Conservation (phyloP, 2,888 invertebrate species). For the Cabera pusaria region DNA sequence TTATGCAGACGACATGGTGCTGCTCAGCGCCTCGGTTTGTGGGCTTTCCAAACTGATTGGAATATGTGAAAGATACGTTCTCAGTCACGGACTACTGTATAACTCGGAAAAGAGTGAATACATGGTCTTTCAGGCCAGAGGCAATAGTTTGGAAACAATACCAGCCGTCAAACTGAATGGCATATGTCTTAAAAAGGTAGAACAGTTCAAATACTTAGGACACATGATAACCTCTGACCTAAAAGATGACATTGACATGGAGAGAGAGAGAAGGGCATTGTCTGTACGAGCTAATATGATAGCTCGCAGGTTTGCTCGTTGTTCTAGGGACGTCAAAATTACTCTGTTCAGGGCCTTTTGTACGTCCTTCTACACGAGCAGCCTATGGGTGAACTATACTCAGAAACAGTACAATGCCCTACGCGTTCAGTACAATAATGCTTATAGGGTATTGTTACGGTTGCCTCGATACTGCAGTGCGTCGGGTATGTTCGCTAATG, state of each 20-base stretch:
- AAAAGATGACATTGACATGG: conserved; percentile 15
- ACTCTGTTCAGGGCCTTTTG: conserved; percentile 11
- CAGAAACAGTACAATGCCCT: conserved; percentile 6
- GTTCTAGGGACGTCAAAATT: conserved; percentile 5
- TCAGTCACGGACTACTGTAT: conserved; percentile 15
- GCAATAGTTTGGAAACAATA: background rate
- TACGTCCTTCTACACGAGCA: conserved; percentile 11
- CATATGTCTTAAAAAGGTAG: background rate
- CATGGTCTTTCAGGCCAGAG: conserved; percentile 8
- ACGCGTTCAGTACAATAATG: conserved; percentile 20
- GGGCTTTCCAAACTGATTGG: conserved; percentile 20
- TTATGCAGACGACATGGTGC: conserved; percentile 6
- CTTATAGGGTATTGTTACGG: conserved; percentile 12
- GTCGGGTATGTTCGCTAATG: background rate
- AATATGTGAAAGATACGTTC: conserved; percentile 21
- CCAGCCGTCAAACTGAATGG: conserved; percentile 4
- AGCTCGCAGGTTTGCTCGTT: conserved; percentile 23
- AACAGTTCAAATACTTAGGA: conserved; percentile 20
- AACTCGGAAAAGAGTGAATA: conserved; percentile 16
- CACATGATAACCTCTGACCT: conserved; percentile 17
- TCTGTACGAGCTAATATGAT: conserved; percentile 19
- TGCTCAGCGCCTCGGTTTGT: conserved; percentile 20
- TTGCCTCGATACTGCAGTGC: conserved; percentile 14
- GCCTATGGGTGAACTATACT: conserved; percentile 11
- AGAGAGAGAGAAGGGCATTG: conserved; percentile 20